Evolutionary conservation across 64 coral and sea anemone species (phyloP), one percentile per base, ranked within the genome.

Genomic region (Actinia tenebrosa): DNA sequence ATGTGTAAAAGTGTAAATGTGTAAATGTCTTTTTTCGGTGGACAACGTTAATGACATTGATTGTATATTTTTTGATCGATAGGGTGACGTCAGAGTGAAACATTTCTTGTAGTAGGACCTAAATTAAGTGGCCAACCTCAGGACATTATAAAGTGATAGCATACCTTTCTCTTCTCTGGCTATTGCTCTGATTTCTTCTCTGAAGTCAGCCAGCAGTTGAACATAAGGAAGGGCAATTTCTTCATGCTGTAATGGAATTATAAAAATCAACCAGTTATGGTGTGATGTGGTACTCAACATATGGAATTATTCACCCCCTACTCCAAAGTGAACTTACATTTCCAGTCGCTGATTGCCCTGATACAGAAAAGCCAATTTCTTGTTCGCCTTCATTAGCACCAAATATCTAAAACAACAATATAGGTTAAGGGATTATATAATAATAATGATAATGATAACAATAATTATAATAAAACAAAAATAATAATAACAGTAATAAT

Each of bases 161-260:
- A 53, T 56, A 96, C 94, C 97, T 93, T 95, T 99, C 42, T 93
- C 93, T 84, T 99, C 93, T 62, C 97, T 83, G 5, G 97, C 97
- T 58, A 99, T 86, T n/a, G 88, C 89, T 83, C 97, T 84, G 4
- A 99, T 71, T 22, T 99, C 93, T 45, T 99, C 97, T 84, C 97
- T 90, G 69, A 99, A 99, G 79, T 99, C 93, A 11, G 97, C 93
- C 84, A 99, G 82, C 9, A 99, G 77, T 78, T 99, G 93, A 15
- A 99, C 97, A 86, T 99, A 99, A 0, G 97, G 97, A 82, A 99
- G 80, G 8, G 97, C 97, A n/a, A 95, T 72, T 10, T 99, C 97
- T 80, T 99, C 97, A 4, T 85, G 91, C 94, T 96, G 55, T 4
- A 78, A 88, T 18, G 64, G 56, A 66, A 80, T 56, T 50, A 30